Evolutionary conservation across 2,797 vertebrate species (phyloP).

Genomic region (Sylvia borin): DNA sequence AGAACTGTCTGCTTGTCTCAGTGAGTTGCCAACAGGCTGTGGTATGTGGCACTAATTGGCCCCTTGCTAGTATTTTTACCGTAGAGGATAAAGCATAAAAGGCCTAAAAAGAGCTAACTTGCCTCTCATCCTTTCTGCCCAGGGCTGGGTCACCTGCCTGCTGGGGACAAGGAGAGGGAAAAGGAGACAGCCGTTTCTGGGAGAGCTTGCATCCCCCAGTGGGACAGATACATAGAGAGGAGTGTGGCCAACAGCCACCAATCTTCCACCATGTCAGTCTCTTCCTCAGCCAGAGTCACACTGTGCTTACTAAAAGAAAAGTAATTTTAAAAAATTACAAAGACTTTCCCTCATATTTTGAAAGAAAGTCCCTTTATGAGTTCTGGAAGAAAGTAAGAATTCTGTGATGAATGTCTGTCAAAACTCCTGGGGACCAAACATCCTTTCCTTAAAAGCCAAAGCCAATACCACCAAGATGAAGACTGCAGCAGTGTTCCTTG

Average conservation of each 20-base stretch:
- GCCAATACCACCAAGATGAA: neutral
- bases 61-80: neutral
- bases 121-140: neutral
- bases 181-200: neutral
- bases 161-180: neutral
- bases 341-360: neutral
- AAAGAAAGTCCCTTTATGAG: neutral
- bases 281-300: neutral
- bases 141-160: neutral
- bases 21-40: neutral
- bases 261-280: neutral
- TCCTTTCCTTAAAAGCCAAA: neutral
- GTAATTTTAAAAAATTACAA: neutral
- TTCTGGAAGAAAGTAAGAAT: neutral
- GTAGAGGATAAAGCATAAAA: neutral
- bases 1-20: neutral
- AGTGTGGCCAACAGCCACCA: neutral
- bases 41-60: neutral
- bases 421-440: neutral
- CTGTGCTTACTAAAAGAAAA: neutral
- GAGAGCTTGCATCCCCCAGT: neutral
- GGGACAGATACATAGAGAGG: neutral
- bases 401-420: neutral
- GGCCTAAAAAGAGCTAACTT: neutral
- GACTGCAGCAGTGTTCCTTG: neutral